phyloP scores from a whole-genome alignment of 2,113 vertebrate species.

The Microtus ochrogaster region DNA sequence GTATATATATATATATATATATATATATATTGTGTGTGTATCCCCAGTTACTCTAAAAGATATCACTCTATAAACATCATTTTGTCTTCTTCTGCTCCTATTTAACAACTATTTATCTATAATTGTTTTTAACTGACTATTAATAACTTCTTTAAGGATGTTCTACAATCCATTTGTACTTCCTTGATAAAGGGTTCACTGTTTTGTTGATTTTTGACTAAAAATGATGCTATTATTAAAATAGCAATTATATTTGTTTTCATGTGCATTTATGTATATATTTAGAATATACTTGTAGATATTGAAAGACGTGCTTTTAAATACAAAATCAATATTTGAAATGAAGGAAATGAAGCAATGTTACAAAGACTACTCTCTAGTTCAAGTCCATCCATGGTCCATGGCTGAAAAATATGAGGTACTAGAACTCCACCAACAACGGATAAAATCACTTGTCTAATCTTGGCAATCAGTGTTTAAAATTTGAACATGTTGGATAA shows the following conservation, averaged over 20 bases:
- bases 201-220: background rate
- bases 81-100: background rate
- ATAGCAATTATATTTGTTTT: background rate
- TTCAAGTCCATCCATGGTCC: background rate
- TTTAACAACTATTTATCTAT: background rate
- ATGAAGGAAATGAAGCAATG: background rate
- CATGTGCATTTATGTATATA: background rate
- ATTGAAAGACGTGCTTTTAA: background rate
- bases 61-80: background rate
- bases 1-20: background rate
- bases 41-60: background rate
- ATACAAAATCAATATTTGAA: background rate
- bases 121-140: background rate
- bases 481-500: background rate
- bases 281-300: background rate
- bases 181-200: background rate
- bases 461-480: background rate
- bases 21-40: rapidly evolving
- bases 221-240: background rate
- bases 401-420: background rate
- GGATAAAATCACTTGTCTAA: background rate
- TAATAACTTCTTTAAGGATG: background rate
- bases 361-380: background rate
- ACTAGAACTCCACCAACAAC: background rate
- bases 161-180: background rate